These are phyloP conservation scores for Callinectes sapidus DNA, from an alignment of 2,888 invertebrate species.

Conservation along the genomic window DNA sequence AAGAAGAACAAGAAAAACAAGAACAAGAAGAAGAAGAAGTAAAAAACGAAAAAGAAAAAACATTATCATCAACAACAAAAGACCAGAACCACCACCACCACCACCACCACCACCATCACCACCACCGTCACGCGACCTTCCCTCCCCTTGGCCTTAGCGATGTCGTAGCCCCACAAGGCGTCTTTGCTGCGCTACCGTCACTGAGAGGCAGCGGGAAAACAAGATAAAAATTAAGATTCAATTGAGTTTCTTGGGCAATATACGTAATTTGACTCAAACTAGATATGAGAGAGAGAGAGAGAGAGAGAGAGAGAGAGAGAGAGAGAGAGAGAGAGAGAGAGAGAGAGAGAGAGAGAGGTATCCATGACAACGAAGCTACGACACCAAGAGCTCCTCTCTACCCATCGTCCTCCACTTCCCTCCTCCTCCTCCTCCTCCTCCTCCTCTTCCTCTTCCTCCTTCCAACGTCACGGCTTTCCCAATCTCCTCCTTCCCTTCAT, in stretches of 20 bases:
- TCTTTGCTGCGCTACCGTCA: not conserved
- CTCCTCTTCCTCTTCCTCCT: not conserved
- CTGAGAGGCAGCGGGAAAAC: not conserved
- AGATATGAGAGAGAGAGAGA: not conserved
- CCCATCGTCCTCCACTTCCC: not conserved
- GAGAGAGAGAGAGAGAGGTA: slow-evolving; percentile 23
- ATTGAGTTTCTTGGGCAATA: not conserved
- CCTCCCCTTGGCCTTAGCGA: not conserved
- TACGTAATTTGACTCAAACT: not conserved
- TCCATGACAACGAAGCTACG: not conserved
- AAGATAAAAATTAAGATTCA: not conserved
- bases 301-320: slow-evolving; percentile 20
- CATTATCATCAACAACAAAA: not conserved
- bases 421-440: not conserved
- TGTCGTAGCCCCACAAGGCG: not conserved
- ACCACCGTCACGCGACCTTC: not conserved
- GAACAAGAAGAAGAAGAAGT: not conserved
- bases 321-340: slow-evolving; percentile 25
- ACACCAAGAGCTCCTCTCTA: not conserved
- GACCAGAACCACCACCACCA: not conserved
- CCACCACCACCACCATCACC: not conserved
- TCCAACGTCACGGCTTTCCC: not conserved
- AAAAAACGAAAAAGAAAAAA: not conserved
- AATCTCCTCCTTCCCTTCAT: not conserved
- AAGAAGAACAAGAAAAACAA: not conserved